These are phyloP conservation scores for Proteles cristata DNA, from an alignment of 2,113 vertebrate genomes.

Conservation along the genomic window DNA sequence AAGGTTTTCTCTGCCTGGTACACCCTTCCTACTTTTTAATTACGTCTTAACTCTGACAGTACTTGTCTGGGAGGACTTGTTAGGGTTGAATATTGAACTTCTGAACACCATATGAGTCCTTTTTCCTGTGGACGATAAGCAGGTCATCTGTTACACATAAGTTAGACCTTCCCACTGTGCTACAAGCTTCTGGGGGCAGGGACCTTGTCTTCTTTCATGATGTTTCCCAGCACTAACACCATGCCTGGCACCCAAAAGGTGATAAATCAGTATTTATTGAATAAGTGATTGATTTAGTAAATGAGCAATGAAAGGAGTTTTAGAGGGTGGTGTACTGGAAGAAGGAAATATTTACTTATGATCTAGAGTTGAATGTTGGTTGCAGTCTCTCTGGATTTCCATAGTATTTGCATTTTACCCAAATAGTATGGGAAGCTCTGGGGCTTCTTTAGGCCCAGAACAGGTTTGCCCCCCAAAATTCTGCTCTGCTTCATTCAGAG, in stretches of 20 bases:
- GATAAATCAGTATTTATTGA: not conserved
- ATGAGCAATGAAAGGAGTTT: not conserved
- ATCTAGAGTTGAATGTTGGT: not conserved
- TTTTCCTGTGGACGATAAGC: not conserved
- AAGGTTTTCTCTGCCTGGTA: not conserved
- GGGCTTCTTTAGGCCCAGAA: not conserved
- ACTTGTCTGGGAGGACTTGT: not conserved
- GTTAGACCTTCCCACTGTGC: not conserved
- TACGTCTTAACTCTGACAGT: not conserved
- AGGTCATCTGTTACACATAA: not conserved
- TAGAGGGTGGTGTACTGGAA: not conserved
- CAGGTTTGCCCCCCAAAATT: not conserved
- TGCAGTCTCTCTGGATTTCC: not conserved
- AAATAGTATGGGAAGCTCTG: not conserved
- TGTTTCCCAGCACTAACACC: not conserved
- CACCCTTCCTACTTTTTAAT: not conserved
- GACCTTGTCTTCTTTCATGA: not conserved
- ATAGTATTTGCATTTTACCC: not conserved
- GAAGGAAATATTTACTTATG: slow-evolving; percentile 36
- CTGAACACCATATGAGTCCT: not conserved
- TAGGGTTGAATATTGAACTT: not conserved
- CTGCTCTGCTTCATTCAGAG: not conserved
- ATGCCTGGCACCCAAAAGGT: not conserved
- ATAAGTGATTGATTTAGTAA: not conserved
- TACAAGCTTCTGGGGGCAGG: not conserved